These are phyloP conservation scores for Trichogramma dendrolimi DNA, from an alignment of 2,888 invertebrate genomes.

Conservation along the genomic window DNA sequence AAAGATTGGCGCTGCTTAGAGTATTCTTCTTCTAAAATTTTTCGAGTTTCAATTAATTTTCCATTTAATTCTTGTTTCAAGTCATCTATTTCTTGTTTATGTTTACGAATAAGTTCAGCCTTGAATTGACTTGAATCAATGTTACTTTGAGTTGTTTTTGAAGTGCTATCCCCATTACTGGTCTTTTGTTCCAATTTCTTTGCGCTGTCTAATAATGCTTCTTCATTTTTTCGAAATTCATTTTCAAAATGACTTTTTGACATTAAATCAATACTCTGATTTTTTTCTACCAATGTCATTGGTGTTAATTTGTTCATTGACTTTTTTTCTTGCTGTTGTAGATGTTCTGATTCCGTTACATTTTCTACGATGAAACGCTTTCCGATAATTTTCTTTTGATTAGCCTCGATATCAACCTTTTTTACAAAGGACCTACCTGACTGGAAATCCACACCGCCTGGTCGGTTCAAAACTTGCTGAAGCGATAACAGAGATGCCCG, in stretches of 20 bases:
- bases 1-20: slow-evolving; percentile 52
- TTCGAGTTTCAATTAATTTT: slow-evolving; percentile 49
- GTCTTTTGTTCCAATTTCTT: slow-evolving; percentile 27
- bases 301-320: slow-evolving; percentile 33
- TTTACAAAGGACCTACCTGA: slow-evolving; percentile 4
- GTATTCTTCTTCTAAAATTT: slow-evolving; percentile 50
- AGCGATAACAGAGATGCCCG: slow-evolving; percentile 20
- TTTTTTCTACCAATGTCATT: slow-evolving; percentile 39
- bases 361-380: slow-evolving; percentile 46
- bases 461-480: slow-evolving; percentile 19
- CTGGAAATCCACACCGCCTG: slow-evolving; percentile 12
- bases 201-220: slow-evolving; percentile 40
- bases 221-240: slow-evolving; percentile 37
- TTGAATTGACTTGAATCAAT: no score
- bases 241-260: slow-evolving; percentile 41
- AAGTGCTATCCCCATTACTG: no score
- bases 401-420: slow-evolving; percentile 16
- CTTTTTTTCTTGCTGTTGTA: slow-evolving; percentile 40
- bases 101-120: slow-evolving; percentile 34
- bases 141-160: no score
- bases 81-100: slow-evolving; percentile 51
- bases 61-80: slow-evolving; percentile 59
- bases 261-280: slow-evolving; percentile 45
- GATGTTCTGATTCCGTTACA: slow-evolving; percentile 46
- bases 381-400: slow-evolving; percentile 39